Evolutionary conservation across 2,113 vertebrate species (phyloP).

Genomic region (Haemorhous mexicanus): DNA sequence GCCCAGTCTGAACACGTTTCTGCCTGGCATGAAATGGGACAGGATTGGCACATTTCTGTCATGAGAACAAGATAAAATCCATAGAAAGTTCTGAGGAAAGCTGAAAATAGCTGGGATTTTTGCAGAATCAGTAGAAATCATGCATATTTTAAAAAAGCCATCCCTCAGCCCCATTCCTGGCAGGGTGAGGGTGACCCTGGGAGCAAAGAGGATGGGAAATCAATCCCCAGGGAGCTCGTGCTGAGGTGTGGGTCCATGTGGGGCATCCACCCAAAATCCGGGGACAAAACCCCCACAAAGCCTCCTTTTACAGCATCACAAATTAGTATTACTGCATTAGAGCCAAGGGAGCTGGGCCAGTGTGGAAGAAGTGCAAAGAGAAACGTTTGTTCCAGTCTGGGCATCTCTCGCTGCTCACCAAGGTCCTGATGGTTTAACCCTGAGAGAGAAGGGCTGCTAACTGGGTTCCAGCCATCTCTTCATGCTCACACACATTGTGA

Average conservation of each 20-base stretch:
- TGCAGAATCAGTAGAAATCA: neutral
- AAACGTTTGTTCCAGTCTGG: neutral
- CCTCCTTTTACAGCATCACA: neutral
- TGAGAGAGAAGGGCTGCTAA: neutral
- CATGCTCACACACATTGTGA: no score
- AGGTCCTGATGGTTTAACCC: rapidly evolving
- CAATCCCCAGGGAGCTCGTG: rapidly evolving
- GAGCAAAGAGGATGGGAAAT: neutral
- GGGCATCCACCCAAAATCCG: neutral
- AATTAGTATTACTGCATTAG: rapidly evolving
- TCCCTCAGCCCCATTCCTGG: neutral
- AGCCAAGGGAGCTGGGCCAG: neutral
- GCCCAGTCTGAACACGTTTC: rapidly evolving
- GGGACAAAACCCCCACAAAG: rapidly evolving
- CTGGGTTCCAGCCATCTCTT: neutral
- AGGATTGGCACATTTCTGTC: neutral
- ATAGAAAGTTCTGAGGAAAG: neutral
- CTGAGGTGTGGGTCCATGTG: neutral
- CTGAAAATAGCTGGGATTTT: neutral
- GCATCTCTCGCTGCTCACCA: neutral
- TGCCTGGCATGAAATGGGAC: neutral
- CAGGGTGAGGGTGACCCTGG: neutral
- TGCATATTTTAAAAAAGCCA: neutral
- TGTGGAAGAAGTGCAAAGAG: neutral
- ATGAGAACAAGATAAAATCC: neutral